Evolutionary conservation across 2,888 invertebrate species (phyloP), one percentile per base, ranked within the genome.

Genomic region (Caenorhabditis becei): DNA sequence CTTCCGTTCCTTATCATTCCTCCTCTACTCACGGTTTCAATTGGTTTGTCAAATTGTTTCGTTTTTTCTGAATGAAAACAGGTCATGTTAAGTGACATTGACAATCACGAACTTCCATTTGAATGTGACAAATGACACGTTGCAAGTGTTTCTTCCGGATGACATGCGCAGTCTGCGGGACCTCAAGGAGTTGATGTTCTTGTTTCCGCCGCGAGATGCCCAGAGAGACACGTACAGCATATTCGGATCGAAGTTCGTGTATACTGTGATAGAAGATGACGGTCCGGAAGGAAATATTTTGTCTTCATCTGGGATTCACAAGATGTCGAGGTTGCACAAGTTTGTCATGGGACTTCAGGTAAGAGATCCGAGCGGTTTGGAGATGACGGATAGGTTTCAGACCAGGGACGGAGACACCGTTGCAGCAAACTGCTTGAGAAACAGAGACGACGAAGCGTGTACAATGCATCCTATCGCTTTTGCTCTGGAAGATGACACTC

Each of bases 81-180:
- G 14, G 18, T 69, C 56, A 58, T 62, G 74, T 80, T 44, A 70
- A 83, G 83, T 86, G 2, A 61, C 78, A 3, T 53, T 87, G 18
- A 82, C 85, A 2, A 69, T 80, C 2, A 51, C 62, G 7, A 78
- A 86, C 51, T 84, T 86, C 37, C 85, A 83, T 53, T 37, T 87
- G 56, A 85, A 86, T 49, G 69, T 83, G 23, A 83, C 83, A 10
- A 87, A 86, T 61, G 86, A 87, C 53, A 86, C 87, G 2, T 62
- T 87, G 23, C 84, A 86, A 78, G 88, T 91, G 58, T 91, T 91
- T 67, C 86, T 91, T 20, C 91, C 91, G n/a, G 91, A 91, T 59
- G 84, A 89, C 37, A 88, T 90, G 84, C 77, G 83, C 53, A 87
- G 90, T 28, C 71, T 91, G 20, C 35, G 74, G 8, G 83, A 90